Evolutionary conservation across 2,113 vertebrate genomes (phyloP).

Genomic region (Toxotes jaculatrix): DNA sequence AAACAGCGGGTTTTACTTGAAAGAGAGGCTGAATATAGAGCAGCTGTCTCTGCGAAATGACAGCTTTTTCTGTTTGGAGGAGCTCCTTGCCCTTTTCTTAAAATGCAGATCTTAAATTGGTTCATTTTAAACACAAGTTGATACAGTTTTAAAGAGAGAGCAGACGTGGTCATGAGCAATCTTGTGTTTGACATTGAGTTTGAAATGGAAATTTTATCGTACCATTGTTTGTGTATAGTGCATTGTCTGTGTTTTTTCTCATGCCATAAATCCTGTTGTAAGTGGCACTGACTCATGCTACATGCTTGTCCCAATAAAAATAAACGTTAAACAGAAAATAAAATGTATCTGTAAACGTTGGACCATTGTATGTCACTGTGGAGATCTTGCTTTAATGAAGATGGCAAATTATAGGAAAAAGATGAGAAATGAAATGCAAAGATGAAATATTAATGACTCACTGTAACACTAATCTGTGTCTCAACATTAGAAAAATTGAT

Average conservation of each 20-base stretch:
- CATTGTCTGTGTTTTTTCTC: neutral
- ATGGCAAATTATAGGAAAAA: too few species aligned
- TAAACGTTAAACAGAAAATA: neutral
- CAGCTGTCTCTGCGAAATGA: neutral
- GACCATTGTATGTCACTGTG: neutral
- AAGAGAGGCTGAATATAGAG: slow-evolving; percentile 19
- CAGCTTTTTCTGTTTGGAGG: neutral
- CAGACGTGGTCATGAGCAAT: neutral
- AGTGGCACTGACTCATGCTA: neutral
- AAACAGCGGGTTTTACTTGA: slow-evolving; percentile 23
- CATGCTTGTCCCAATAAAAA: neutral
- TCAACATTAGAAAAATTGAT: too few species aligned
- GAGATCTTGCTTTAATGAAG: too few species aligned
- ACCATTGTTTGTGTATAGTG: neutral
- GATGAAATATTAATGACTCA: neutral
- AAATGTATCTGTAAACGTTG: neutral
- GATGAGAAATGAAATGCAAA: neutral
- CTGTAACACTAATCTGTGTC: too few species aligned
- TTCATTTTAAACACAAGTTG: neutral
- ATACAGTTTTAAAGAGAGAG: neutral
- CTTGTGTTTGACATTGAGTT: neutral
- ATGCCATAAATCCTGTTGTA: neutral
- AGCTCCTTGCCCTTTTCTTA: neutral
- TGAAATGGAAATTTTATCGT: neutral
- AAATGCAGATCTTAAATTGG: neutral